Evolutionary conservation across 2,113 vertebrate genomes (phyloP).

Genomic region (Rallus limicola): DNA sequence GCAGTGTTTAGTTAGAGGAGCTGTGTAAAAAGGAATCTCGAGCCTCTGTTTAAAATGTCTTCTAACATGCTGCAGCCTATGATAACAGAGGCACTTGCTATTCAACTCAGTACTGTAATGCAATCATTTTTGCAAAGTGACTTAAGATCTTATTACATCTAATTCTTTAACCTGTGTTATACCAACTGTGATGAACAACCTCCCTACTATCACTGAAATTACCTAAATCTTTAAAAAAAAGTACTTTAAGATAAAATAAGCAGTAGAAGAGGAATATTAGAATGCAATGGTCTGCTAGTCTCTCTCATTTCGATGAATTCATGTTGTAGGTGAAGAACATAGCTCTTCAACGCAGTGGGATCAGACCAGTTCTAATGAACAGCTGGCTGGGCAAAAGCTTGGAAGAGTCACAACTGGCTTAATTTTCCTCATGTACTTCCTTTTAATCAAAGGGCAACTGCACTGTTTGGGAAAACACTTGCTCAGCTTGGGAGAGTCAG

Average conservation of each 20-base stretch:
- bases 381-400: neutral
- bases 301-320: neutral
- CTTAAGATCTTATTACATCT: neutral
- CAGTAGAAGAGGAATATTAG: neutral
- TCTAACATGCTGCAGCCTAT: neutral
- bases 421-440: neutral
- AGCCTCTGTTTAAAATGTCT: neutral
- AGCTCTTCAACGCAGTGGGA: neutral
- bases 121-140: neutral
- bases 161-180: neutral
- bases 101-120: neutral
- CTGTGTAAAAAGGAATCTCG: neutral
- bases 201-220: neutral
- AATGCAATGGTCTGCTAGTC: neutral
- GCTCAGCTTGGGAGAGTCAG: neutral
- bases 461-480: neutral
- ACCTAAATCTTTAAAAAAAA: neutral
- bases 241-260: neutral
- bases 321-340: neutral
- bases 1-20: neutral
- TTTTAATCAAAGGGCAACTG: neutral
- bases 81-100: neutral
- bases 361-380: neutral
- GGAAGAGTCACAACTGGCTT: neutral
- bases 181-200: neutral